Evolutionary conservation across 2,113 vertebrate genomes (phyloP).

Genomic region (Crotophaga sulcirostris): DNA sequence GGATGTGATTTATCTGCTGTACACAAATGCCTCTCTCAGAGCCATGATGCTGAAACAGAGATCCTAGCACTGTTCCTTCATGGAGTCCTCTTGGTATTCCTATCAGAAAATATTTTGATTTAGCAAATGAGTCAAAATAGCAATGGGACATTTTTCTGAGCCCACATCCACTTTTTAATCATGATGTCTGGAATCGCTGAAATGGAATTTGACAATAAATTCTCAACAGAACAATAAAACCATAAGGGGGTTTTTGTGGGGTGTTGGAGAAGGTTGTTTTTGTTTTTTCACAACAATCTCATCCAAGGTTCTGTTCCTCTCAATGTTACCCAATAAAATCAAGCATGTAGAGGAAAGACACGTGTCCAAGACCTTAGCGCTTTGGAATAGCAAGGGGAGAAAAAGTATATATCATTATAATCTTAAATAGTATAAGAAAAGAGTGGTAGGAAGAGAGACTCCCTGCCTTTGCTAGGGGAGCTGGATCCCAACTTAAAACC

Average conservation of each 20-base stretch:
- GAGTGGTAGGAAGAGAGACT: neutral
- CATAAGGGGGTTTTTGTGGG: neutral
- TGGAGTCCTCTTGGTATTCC: neutral
- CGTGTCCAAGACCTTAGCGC: neutral
- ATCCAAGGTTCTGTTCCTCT: slow-evolving; percentile 16
- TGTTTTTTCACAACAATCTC: neutral
- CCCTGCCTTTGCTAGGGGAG: neutral
- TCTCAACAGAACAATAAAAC: slow-evolving; percentile 35
- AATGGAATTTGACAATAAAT: slow-evolving; percentile 48
- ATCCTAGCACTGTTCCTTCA: neutral
- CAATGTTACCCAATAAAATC: slow-evolving; percentile 26
- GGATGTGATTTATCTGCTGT: neutral
- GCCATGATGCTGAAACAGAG: neutral
- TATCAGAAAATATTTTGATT: slow-evolving; percentile 3
- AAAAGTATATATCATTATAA: neutral
- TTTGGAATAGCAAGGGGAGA: neutral
- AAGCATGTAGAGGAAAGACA: slow-evolving; percentile 11
- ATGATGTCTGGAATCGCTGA: slow-evolving; percentile 25
- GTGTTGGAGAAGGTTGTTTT: neutral
- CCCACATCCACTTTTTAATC: slow-evolving; percentile 5
- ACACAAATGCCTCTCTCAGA: neutral
- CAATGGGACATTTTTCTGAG: neutral
- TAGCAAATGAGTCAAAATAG: slow-evolving; percentile 9
- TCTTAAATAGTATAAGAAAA: neutral
- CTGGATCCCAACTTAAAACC: slow-evolving; percentile 6